These are phyloP conservation scores for Aphaenogaster rudis DNA, from an alignment of 1,140 invertebrate genomes.

Conservation along the genomic window DNA sequence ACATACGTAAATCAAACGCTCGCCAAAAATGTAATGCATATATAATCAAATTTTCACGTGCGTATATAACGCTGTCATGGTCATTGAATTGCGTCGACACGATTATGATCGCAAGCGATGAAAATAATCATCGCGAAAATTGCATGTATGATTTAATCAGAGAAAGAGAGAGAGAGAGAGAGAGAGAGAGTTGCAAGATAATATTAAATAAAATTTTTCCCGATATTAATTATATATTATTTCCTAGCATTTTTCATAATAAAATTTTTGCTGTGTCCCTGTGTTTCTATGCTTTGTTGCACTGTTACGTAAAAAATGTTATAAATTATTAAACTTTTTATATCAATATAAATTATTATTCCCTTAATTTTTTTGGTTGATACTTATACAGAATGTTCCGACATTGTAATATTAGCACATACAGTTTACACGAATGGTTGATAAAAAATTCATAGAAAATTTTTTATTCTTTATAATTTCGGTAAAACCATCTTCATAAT, in stretches of 20 bases:
- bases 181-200: background rate
- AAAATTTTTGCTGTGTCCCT: background rate
- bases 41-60: constrained; percentile 39
- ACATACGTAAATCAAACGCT: constrained; percentile 55
- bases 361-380: background rate
- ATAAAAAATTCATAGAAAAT: background rate
- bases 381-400: background rate
- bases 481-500: too few species aligned
- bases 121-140: constrained; percentile 41
- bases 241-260: background rate
- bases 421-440: background rate
- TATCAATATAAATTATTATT: background rate
- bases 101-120: constrained; percentile 4
- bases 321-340: background rate
- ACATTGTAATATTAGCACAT: background rate
- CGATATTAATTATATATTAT: background rate
- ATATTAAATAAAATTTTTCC: background rate
- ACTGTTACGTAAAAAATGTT: background rate
- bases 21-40: constrained; percentile 58
- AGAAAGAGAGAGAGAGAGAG: too few species aligned
- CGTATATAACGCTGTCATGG: constrained; percentile 1
- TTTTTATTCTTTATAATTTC: background rate
- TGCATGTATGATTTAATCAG: constrained; percentile 3
- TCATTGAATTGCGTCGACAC: constrained; percentile 40
- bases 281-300: background rate